These are phyloP conservation scores for Adelges cooleyi DNA, from an alignment of 1,140 invertebrate genomes.

Conservation along the genomic window DNA sequence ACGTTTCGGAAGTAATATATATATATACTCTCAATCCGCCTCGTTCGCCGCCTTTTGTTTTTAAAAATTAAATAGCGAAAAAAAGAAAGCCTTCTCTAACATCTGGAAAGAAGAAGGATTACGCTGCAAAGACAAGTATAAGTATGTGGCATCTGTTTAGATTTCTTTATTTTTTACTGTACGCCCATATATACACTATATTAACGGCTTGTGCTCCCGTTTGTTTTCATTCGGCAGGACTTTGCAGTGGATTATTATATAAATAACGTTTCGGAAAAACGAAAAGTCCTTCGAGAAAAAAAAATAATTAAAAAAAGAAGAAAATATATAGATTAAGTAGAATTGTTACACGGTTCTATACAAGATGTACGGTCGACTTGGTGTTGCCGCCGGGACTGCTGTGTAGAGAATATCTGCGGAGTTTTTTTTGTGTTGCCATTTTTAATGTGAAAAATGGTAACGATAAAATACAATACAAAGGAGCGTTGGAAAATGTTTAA, in stretches of 20 bases:
- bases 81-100: not conserved
- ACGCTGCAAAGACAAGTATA: not conserved
- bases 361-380: not conserved
- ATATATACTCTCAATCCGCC: too few relatives aligned
- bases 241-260: not conserved
- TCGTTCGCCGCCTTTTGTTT: too few relatives aligned
- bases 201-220: too few relatives aligned
- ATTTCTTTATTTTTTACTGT: not conserved
- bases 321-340: too few relatives aligned
- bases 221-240: too few relatives aligned
- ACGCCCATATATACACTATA: too few relatives aligned
- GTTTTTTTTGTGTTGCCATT: too few relatives aligned
- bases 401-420: too few relatives aligned
- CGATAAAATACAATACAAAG: not conserved
- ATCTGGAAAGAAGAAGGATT: constrained; percentile 16
- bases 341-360: too few relatives aligned
- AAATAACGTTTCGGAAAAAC: not conserved
- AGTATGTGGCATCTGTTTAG: not conserved
- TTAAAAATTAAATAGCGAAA: not conserved
- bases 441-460: too few relatives aligned
- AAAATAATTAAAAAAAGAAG: constrained; percentile 3
- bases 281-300: not conserved
- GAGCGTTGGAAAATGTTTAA: not conserved
- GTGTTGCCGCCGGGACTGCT: not conserved
- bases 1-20: not conserved